Evolutionary conservation across 92 coral and sea anemone species (phyloP).

Genomic region (Muricea muricata): DNA sequence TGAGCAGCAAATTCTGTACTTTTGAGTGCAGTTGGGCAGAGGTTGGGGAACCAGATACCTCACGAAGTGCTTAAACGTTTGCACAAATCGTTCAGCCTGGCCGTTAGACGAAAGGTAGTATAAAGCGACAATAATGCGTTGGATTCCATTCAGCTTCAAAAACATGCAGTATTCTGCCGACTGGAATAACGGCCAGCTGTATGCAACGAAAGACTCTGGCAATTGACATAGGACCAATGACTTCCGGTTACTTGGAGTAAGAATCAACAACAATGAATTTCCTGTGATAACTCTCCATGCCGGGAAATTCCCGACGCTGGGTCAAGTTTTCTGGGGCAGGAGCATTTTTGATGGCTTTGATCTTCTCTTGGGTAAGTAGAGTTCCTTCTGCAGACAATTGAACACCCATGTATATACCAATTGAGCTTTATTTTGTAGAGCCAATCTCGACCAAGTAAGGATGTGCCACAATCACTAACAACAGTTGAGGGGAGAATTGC

Average conservation of each 20-base stretch:
- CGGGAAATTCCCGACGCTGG: constrained; percentile 12
- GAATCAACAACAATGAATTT: constrained; percentile 21
- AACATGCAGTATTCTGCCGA: constrained; percentile 48
- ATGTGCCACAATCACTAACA: too few species aligned
- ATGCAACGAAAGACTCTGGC: constrained; percentile 52
- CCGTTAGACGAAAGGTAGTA: constrained; percentile 8
- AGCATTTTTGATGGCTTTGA: background rate
- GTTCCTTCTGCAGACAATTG: constrained; percentile 27
- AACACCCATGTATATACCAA: constrained; percentile 38
- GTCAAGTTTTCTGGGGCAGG: constrained; percentile 21
- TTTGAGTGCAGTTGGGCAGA: constrained; percentile 12
- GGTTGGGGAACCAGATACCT: constrained; percentile 2
- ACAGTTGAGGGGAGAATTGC: too few species aligned
- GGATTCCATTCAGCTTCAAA: constrained; percentile 45
- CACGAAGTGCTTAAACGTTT: constrained; percentile 18
- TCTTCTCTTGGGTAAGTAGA: constrained; percentile 28
- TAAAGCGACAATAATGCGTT: constrained; percentile 22
- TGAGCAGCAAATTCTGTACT: constrained; percentile 53
- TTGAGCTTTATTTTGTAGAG: too few species aligned
- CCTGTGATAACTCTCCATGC: constrained; percentile 36
- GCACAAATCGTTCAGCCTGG: constrained; percentile 24
- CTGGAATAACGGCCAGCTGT: constrained; percentile 59
- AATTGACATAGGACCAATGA: background rate
- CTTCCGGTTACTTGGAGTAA: constrained; percentile 12
- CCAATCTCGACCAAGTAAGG: too few species aligned